Evolutionary conservation across 2,888 invertebrate species (phyloP), one percentile per base, ranked within the genome.

Genomic region (Drosophila trichaetosa): DNA sequence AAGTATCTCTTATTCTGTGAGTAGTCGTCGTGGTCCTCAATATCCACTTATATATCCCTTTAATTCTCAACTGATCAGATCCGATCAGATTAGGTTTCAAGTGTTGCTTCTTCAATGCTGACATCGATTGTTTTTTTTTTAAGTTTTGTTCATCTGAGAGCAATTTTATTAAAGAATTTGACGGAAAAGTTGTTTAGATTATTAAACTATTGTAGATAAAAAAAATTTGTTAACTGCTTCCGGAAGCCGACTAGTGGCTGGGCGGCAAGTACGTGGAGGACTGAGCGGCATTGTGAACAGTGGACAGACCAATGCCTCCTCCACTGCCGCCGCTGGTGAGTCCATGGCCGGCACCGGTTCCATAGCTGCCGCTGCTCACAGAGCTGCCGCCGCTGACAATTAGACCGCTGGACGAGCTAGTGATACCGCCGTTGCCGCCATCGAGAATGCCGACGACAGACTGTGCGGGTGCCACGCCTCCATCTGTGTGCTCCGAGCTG

Each of bases 361-460:
- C 51, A 34, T 27, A 8, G 58, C 49, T 49, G 60, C 75, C 58
- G 48, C 46, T 21, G 40, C 54, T 52, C 31, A 33, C 33, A 33
- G 38, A 18, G 29, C 33, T 31, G 54, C 59, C 51, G 61, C 62
- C 60, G 27, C 69, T 57, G 42, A 51, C 38, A 18, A 40, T 38
- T 24, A 46, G 24, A 42, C 57, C 53, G 36, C 65, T 38, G 29
- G 46, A n/a, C 7, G 34, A 36, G 58, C 61, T 52, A 56, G 53
- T 24, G 27, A n/a, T 16, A 42, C 69, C 72, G 51, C 65, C 73
- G 53, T 36, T 73, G 54, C 79, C 81, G 29, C 82, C 83, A 56
- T 84, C 91, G 42, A 92, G 61, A 59, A 91, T 84, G 46, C 92
- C 92, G 31, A 92, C 90, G n/a, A 92, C 92, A 33, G 92, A 92